Evolutionary conservation across 2,888 invertebrate species (phyloP).

Genomic region (Cantharis nigra): DNA sequence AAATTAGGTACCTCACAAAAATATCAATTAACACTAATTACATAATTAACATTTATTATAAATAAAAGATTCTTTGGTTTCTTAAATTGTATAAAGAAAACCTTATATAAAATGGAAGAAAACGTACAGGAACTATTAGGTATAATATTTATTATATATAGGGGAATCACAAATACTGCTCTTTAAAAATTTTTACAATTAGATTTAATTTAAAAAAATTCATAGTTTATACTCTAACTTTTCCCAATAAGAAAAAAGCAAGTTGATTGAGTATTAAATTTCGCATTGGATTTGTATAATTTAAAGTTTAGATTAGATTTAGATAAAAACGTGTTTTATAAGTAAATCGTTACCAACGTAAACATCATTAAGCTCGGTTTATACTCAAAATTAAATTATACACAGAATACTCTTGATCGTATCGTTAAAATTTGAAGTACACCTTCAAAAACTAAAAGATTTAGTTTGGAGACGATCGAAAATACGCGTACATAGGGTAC

Average conservation of each 20-base stretch:
- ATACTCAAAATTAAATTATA: neutral
- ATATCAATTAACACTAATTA: constrained; percentile 12
- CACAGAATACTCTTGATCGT: too few relatives aligned
- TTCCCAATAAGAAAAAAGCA: neutral
- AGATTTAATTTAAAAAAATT: neutral
- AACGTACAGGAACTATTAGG: constrained; percentile 1
- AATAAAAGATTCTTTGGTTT: constrained; percentile 25
- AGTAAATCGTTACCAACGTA: neutral
- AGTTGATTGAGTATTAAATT: neutral
- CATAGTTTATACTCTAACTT: neutral
- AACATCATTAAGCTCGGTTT: neutral
- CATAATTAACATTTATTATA: constrained; percentile 12
- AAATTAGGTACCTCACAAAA: constrained; percentile 24
- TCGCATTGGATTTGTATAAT: neutral
- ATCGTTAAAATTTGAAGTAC: too few relatives aligned
- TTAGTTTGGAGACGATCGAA: too few relatives aligned
- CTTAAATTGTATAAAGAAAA: constrained; percentile 8
- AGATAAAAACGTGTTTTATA: neutral
- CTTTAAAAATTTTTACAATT: neutral
- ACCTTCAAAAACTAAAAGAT: too few relatives aligned
- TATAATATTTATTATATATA: neutral
- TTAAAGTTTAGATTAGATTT: neutral
- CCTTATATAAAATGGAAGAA: constrained; percentile 4
- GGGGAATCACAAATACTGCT: neutral
- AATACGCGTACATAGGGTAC: too few relatives aligned